Conservation (phyloP, 1,140 invertebrate genomes). For the Cardiocondyla obscurior region DNA sequence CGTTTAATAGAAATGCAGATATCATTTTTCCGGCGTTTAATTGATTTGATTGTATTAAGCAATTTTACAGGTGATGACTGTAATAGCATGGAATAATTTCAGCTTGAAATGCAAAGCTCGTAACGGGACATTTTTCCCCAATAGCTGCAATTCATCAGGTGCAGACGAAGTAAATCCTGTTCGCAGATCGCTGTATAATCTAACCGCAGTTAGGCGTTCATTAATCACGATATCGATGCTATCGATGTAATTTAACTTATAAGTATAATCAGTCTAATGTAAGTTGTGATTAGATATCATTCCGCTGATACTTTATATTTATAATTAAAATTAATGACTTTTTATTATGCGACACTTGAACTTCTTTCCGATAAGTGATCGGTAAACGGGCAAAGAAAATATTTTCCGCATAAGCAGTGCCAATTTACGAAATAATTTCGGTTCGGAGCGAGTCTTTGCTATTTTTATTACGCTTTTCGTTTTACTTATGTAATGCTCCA, state of each 20-base stretch:
- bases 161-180: conserved; percentile 39
- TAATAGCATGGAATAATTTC: conserved; percentile 20
- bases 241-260: not conserved
- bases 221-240: conserved; percentile 9
- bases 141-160: conserved; percentile 48
- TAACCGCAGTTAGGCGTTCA: conserved; percentile 3
- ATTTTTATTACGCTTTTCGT: not conserved
- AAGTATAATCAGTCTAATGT: conserved; percentile 42
- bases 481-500: not conserved
- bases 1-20: no score
- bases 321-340: conserved; percentile 47
- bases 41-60: conserved; percentile 48
- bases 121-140: conserved; percentile 36
- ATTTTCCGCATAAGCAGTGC: not conserved
- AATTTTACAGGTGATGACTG: conserved; percentile 42
- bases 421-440: not conserved
- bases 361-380: not conserved
- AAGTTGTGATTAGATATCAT: conserved; percentile 35
- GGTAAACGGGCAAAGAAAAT: not conserved
- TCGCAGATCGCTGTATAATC: conserved; percentile 32
- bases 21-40: not conserved
- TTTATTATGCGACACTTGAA: not conserved
- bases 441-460: not conserved
- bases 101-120: conserved; percentile 4
- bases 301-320: not conserved